Base-by-base conservation (phyloP, 2,888 invertebrate species). In the Alitta virens region DNA sequence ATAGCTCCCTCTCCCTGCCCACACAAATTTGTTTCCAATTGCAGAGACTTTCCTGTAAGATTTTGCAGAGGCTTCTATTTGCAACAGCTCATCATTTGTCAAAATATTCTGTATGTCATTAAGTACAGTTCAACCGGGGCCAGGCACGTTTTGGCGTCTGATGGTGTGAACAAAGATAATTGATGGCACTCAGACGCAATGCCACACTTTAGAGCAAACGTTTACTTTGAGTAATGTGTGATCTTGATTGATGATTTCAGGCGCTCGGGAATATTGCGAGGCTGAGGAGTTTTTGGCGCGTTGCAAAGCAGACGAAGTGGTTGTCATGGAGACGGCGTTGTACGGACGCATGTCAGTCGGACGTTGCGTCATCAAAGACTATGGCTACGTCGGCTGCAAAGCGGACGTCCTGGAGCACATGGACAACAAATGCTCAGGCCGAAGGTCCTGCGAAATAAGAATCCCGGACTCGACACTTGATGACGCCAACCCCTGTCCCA, bases 291-390 rank as follows among this genome's bases (percentile, higher is more conserved):
- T 66, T 60, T 16, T 33, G 2, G 66, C 66, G 18, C n/a, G 51
- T 14, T 66, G 66, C 38, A 58, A 57, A 7, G 5, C 62, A 9
- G 52, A 53, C 25, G 59, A 64, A 50, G 64, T 66, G 53, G 60
- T 66, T 12, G 50, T 64, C 12, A 58, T 66, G 38, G 54, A 56
- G 16, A 55, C 62, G 16, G 66, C 64, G 3, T 26, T 27, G 40
- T 66, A 66, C 57, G 66, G 66, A 25, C 66, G 66, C 16, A 66
- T 66, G 66, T 9, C 23, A 24, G 27, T 63, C 21, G 66, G 64
- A 14, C 55, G 64, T 18, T 66, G 66, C 46, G 66, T 66, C 23
- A 52, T 62, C 49, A 49, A 53, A 2, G 53, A 64, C 63, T 66
- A 66, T 26, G 66, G 66, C 38, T 57, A 60, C 58, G 60, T 57